These are phyloP conservation scores for Hyla sarda DNA, from an alignment of 2,113 vertebrate genomes.

Conservation along the genomic window DNA sequence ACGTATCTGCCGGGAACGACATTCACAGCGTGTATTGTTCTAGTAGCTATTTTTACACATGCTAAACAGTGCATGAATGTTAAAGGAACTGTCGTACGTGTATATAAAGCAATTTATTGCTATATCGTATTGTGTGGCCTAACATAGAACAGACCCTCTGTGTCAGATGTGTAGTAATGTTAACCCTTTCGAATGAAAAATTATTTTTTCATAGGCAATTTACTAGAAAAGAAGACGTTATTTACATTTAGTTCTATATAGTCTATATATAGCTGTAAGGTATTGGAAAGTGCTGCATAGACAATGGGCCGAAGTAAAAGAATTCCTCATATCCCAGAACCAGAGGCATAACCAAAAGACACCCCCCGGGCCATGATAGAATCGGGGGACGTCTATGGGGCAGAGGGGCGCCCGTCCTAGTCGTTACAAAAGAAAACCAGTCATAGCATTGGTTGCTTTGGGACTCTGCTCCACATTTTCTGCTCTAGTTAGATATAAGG, in stretches of 20 bases:
- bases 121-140: constrained; percentile 17
- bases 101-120: constrained; percentile 14
- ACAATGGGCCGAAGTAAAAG: neutral
- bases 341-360: neutral
- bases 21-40: neutral
- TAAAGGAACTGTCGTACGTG: neutral
- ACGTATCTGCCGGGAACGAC: neutral
- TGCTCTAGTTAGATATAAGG: too few species aligned
- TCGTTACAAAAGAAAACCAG: too few species aligned
- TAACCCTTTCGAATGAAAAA: neutral
- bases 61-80: neutral
- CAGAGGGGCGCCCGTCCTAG: too few species aligned
- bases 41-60: constrained; percentile 14
- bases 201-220: neutral
- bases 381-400: too few species aligned
- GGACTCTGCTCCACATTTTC: too few species aligned
- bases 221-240: constrained; percentile 8
- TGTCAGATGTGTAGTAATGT: neutral
- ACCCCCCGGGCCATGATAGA: too few species aligned
- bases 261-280: neutral
- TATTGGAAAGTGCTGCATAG: neutral
- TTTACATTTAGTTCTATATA: neutral
- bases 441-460: too few species aligned
- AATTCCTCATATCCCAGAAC: neutral
- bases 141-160: constrained; percentile 10